These are phyloP conservation scores for Synanthedon formicaeformis DNA, from an alignment of 2,888 invertebrate species.

Conservation along the genomic window DNA sequence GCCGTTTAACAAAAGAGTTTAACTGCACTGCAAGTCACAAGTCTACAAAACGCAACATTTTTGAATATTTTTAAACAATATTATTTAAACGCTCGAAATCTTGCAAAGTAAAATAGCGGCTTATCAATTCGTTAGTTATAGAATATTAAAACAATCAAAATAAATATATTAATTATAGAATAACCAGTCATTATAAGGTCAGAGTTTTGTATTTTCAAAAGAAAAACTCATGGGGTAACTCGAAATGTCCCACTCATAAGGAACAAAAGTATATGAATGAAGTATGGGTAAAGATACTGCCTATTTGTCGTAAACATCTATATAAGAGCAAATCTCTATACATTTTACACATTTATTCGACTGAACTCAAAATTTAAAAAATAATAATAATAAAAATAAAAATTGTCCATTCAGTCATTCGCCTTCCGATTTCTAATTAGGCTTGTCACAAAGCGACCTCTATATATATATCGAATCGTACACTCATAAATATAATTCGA, in stretches of 20 bases:
- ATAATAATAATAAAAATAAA: slow-evolving; percentile 21
- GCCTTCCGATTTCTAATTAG: slow-evolving; percentile 33
- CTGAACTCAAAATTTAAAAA: slow-evolving; percentile 22
- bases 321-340: slow-evolving; percentile 53
- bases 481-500: slow-evolving; percentile 16
- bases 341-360: slow-evolving; percentile 54
- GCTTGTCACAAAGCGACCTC: slow-evolving; percentile 60
- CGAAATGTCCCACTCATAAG: neutral
- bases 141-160: too few relatives aligned
- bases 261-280: slow-evolving; percentile 7
- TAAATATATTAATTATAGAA: too few relatives aligned
- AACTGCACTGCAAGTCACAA: too few relatives aligned
- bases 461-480: slow-evolving; percentile 17
- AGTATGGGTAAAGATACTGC: slow-evolving; percentile 53
- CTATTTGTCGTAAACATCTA: slow-evolving; percentile 63
- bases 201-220: too few relatives aligned
- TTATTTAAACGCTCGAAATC: too few relatives aligned
- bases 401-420: slow-evolving; percentile 34
- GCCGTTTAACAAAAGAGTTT: too few relatives aligned
- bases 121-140: too few relatives aligned
- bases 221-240: too few relatives aligned
- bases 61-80: too few relatives aligned
- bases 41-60: too few relatives aligned
- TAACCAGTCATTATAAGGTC: too few relatives aligned
- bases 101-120: too few relatives aligned